Evolutionary conservation across 2,113 vertebrate species (phyloP).

Genomic region (Chloropsis cyanopogon): DNA sequence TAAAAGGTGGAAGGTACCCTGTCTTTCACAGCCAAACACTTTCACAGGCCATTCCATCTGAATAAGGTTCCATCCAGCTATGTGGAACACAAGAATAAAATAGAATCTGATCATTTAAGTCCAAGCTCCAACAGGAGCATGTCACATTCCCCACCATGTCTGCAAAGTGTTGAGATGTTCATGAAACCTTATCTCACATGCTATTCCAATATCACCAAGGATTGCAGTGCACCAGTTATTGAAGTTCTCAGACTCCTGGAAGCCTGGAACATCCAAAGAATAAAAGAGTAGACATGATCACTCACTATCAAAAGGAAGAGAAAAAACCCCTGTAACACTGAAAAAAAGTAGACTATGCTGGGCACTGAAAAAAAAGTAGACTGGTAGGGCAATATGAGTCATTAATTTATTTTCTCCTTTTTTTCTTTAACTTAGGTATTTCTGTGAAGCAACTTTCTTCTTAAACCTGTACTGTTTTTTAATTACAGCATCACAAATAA

Average conservation of each 20-base stretch:
- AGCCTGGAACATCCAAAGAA: neutral
- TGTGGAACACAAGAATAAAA: neutral
- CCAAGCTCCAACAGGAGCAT: neutral
- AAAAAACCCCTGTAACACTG: neutral
- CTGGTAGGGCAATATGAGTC: neutral
- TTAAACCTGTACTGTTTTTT: neutral
- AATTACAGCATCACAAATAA: constrained; percentile 10
- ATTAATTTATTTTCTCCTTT: neutral
- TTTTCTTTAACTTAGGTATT: neutral
- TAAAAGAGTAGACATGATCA: neutral
- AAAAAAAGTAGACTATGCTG: neutral
- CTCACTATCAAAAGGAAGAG: neutral
- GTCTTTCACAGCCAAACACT: neutral
- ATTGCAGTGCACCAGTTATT: neutral
- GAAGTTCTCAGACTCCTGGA: neutral
- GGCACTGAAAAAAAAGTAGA: neutral
- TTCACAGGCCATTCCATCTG: neutral
- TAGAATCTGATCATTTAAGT: neutral
- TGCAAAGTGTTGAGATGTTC: neutral
- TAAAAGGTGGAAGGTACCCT: neutral
- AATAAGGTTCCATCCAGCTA: neutral
- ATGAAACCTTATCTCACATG: neutral
- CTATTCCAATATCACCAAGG: neutral
- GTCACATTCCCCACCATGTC: neutral
- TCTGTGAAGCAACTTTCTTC: neutral